Conservation (phyloP, 2,888 invertebrate genomes). For the Physocephala rufipes region DNA sequence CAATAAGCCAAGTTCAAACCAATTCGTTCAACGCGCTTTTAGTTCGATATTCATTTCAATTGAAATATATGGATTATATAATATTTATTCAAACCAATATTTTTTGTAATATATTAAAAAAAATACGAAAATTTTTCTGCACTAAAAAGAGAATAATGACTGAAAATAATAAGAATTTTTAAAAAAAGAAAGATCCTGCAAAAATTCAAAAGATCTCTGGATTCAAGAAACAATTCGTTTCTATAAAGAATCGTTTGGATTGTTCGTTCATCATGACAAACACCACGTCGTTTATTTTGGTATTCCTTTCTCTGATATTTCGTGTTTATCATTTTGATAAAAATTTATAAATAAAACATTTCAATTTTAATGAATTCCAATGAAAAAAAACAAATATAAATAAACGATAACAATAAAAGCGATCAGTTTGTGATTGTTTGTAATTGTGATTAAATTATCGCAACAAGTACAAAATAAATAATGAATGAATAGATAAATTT, state of each 20-base stretch:
- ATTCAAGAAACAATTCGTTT: conserved; percentile 12
- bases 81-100: neutral
- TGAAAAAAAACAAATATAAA: too few species aligned
- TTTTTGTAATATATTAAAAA: neutral
- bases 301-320: neutral
- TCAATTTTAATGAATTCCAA: too few species aligned
- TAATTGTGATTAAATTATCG: neutral
- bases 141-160: neutral
- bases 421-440: too few species aligned
- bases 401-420: neutral
- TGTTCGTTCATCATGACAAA: too few species aligned
- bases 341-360: too few species aligned
- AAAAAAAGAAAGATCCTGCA: neutral
- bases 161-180: neutral
- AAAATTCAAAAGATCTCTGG: neutral
- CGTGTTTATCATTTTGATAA: too few species aligned
- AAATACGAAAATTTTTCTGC: conserved; percentile 1
- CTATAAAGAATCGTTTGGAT: too few species aligned
- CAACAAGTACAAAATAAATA: conserved; percentile 2
- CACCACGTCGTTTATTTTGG: neutral
- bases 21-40: conserved; percentile 30
- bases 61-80: neutral
- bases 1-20: conserved; percentile 53
- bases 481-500: conserved; percentile 1
- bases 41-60: neutral